Base-by-base conservation (phyloP, 2,888 invertebrate species). In the Lithophane socia region DNA sequence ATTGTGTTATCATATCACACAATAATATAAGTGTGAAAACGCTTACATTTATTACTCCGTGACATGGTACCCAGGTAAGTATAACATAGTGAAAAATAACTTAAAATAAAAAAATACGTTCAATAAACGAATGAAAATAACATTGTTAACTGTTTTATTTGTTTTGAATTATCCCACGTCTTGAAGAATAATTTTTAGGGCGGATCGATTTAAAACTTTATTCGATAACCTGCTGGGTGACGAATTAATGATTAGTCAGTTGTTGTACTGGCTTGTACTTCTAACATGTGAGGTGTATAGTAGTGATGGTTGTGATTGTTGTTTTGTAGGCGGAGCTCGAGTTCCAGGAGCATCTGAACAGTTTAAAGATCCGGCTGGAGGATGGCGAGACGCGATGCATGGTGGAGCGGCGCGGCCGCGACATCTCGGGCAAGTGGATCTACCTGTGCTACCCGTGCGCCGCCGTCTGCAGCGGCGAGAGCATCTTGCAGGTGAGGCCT, bases 401-500 rank as follows among this genome's bases (percentile, higher is more conserved):
- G 94, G 96, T 97, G 91, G 96, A 97, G 86, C 90, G 96, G 56
- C 94, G 94, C 66, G 93, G 93, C 5, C 94, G 96, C 9, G 96
- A 97, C 84, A 89, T 94, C 12, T 92, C 95, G 16, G 94, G 96
- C 80, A 94, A 95, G 78, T 97, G 96, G 95, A 94, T 95, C 68
- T 97, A 97, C 87, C 88, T 96, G 82, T 97, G 97, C 91, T 97
- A 94, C 87, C 96, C 97, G 8, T 97, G 97, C 87, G 96, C 96
- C 3, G 97, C 97, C 5, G 92, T 95, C 47, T 97, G 97, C 91
- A 94, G 94, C 83, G 96, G 96, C 44, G 96, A 96, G 89, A 90
- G 87, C 66, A 93, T 95, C 61, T 82, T 97, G 84, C 97, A 97
- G 95, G 97, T 96, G 68, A 81, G 66, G 8, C 42, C 3, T 9